Evolutionary conservation across 2,113 vertebrate genomes (phyloP).

Genomic region (Salvelinus namaycush): DNA sequence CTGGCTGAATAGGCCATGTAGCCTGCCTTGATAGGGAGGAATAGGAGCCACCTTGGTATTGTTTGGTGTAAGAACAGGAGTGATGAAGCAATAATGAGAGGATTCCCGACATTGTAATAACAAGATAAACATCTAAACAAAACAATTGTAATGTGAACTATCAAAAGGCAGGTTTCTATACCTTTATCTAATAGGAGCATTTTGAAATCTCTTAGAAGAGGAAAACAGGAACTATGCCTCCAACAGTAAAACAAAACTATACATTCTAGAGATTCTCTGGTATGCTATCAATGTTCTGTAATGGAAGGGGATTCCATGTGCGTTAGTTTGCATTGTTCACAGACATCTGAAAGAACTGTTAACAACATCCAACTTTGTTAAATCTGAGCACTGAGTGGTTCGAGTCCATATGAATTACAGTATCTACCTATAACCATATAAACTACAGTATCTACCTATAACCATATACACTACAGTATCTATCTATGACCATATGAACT

Average conservation of each 20-base stretch:
- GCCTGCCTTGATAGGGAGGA: slow-evolving; percentile 1
- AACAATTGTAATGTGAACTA: background rate
- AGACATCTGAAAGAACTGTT: slow-evolving; percentile 45
- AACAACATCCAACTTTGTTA: slow-evolving; percentile 30
- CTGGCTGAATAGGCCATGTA: background rate
- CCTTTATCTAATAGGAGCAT: background rate
- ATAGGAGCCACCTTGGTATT: slow-evolving; percentile 3
- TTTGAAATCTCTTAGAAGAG: background rate
- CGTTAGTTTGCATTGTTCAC: slow-evolving; percentile 39
- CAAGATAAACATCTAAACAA: background rate
- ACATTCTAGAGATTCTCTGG: slow-evolving; percentile 42
- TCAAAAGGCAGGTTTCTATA: background rate
- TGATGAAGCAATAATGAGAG: too few relatives aligned
- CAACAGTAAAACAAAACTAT: slow-evolving; percentile 36
- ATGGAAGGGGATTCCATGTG: slow-evolving; percentile 43
- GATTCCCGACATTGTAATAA: too few relatives aligned
- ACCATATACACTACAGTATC: too few relatives aligned
- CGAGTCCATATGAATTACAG: slow-evolving; percentile 11
- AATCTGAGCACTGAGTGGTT: slow-evolving; percentile 45
- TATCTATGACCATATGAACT: too few relatives aligned
- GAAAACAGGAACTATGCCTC: slow-evolving; percentile 48
- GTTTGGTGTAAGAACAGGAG: too few relatives aligned
- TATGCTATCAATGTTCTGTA: slow-evolving; percentile 43
- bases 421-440: too few relatives aligned
- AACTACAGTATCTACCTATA: too few relatives aligned